A percentile compares a stretch with the other conserved stretches of the same genome.
Evolutionary conservation across 92 coral and sea anemone genomes (phyloP).

Genomic region (Blastomussa wellsi): DNA sequence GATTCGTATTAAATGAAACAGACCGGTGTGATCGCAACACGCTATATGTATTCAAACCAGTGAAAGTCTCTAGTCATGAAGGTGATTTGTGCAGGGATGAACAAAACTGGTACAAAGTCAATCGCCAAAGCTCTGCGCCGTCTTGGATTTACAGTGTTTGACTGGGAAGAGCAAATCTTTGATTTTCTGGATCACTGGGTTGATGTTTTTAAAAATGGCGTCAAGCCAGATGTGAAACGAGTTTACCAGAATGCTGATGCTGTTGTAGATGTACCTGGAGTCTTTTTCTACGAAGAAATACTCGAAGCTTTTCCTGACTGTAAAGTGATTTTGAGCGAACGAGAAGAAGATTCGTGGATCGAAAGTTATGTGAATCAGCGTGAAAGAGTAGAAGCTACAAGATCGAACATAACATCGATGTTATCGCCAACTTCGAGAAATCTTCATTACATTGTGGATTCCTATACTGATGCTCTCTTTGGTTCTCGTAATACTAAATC

Average conservation of each 20-base stretch:
- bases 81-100: conserved; percentile 26
- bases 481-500: conserved; percentile 31
- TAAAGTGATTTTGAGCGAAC: conserved; percentile 53
- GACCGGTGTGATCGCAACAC: neutral
- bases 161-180: conserved; percentile 50
- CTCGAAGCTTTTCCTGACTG: conserved; percentile 64
- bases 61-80: conserved; percentile 5
- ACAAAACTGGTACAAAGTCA: conserved; percentile 43
- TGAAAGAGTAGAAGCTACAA: neutral
- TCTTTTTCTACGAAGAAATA: conserved; percentile 53
- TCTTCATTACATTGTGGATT: neutral
- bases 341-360: conserved; percentile 57
- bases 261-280: conserved; percentile 43
- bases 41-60: neutral
- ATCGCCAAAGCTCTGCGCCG: conserved; percentile 32
- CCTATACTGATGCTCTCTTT: neutral
- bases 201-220: conserved; percentile 44
- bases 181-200: conserved; percentile 56
- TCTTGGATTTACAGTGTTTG: conserved; percentile 41
- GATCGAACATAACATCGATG: neutral
- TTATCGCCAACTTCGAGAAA: conserved; percentile 40
- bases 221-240: conserved; percentile 40
- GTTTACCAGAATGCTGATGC: conserved; percentile 61
- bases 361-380: conserved; percentile 37
- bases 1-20: neutral